Conservation (phyloP, 2,888 invertebrate species). For the Pegoplata infirma region DNA sequence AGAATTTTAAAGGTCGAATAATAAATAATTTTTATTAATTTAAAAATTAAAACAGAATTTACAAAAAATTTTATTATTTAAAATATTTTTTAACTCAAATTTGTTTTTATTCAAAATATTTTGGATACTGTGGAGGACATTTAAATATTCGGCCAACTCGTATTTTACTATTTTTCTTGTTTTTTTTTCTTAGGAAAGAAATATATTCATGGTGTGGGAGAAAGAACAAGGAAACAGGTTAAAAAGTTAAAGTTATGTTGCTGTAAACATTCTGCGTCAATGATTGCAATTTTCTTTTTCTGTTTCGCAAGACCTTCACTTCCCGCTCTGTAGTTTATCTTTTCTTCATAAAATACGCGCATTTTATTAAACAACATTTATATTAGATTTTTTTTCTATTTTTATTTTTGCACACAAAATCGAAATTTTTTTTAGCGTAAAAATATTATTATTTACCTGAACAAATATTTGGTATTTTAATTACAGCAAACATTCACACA, state of each 20-base stretch:
- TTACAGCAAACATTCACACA: constrained; percentile 59
- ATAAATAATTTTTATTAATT: too few relatives aligned
- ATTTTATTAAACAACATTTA: neutral
- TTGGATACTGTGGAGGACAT: too few relatives aligned
- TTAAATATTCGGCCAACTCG: too few relatives aligned
- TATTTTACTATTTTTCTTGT: too few relatives aligned
- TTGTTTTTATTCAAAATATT: too few relatives aligned
- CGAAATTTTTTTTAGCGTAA: constrained; percentile 15
- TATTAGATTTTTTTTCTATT: constrained; percentile 4
- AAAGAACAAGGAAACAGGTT: constrained; percentile 26
- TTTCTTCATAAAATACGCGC: neutral
- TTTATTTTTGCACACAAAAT: constrained; percentile 17
- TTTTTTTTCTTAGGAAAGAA: constrained; percentile 1
- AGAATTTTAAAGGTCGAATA: too few relatives aligned
- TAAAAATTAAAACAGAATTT: too few relatives aligned
- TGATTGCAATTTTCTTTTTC: constrained; percentile 69
- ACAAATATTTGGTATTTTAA: constrained; percentile 75
- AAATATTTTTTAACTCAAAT: too few relatives aligned
- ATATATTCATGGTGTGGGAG: constrained; percentile 6
- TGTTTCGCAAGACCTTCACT: constrained; percentile 48
- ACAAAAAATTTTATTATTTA: too few relatives aligned
- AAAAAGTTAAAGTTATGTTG: constrained; percentile 42
- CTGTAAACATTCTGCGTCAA: constrained; percentile 49
- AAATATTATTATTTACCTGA: constrained; percentile 73
- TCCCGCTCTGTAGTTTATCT: constrained; percentile 3